Evolutionary conservation across 53 echinoderm and acorn worm species (phyloP).

Genomic region (Holothuria leucospilota): DNA sequence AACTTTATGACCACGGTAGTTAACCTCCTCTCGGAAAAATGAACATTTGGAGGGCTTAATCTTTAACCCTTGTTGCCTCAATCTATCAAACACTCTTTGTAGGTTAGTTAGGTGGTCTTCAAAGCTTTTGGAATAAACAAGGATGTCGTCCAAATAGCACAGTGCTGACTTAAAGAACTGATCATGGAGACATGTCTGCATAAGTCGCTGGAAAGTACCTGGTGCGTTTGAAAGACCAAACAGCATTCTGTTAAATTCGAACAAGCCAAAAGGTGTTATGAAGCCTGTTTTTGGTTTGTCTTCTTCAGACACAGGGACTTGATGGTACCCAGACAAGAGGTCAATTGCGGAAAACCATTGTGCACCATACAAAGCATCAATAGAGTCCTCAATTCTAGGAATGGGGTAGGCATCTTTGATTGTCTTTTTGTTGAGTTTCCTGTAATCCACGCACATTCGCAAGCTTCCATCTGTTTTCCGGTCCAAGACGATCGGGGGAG

Average conservation of each 20-base stretch:
- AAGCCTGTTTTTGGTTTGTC: constrained; percentile 51
- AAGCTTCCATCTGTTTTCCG: constrained; percentile 54
- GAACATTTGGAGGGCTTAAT: constrained; percentile 52
- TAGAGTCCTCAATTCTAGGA: constrained; percentile 57
- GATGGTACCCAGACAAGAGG: constrained; percentile 45
- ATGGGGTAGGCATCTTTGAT: constrained; percentile 51
- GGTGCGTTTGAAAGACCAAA: constrained; percentile 43
- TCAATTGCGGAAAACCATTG: constrained; percentile 55
- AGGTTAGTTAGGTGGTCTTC: constrained; percentile 53
- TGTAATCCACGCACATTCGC: constrained; percentile 53
- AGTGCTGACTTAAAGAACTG: constrained; percentile 41
- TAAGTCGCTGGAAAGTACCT: constrained; percentile 41
- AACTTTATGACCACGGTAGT: constrained; percentile 48
- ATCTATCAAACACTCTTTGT: constrained; percentile 44
- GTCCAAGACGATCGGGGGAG: constrained; percentile 52
- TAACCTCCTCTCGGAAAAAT: constrained; percentile 42
- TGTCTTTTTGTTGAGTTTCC: constrained; percentile 49
- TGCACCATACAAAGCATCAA: constrained; percentile 40
- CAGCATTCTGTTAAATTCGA: constrained; percentile 37
- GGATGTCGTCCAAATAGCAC: constrained; percentile 56
- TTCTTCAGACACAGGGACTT: constrained; percentile 34
- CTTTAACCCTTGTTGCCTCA: constrained; percentile 57
- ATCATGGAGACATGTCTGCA: constrained; percentile 45
- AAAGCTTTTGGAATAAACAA: constrained; percentile 51
- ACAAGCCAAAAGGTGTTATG: constrained; percentile 37